Evolutionary conservation across 1,140 invertebrate genomes (phyloP), one percentile per base, ranked within the genome.

Genomic region (Chlorops oryzae): DNA sequence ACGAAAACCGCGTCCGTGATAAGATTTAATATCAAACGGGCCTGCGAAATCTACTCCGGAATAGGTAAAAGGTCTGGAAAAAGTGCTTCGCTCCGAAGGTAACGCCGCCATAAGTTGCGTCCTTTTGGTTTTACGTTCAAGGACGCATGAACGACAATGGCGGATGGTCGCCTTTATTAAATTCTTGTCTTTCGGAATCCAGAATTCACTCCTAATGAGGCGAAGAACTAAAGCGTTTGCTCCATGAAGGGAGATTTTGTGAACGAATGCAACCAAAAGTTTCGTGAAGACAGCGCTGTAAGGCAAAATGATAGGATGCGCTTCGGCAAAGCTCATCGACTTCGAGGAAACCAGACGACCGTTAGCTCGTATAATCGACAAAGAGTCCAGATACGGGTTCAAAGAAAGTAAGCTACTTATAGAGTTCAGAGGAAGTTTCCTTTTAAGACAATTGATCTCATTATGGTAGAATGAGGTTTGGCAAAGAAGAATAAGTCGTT

Each of bases 41-140:
- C 69, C 67, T 2, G 59, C 62, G 48, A 58, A 72, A 51, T 72
- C 68, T 10, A 71, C 51, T 9, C 57, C 56, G 10, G 51, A 35
- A n/a, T 40, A 22, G 7, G 40, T 46, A 51, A 72, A 73, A 7
- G 69, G 58, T 47, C 56, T 41, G 3, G 38, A 6, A 18, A 52
- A 45, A 20, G 22, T 52, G 2, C 70, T 52, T 45, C 70, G 13
- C 23, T 27, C 23, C 39, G 38, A 6, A 4, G 59, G 57, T 18
- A 56, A 25, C 23, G 37, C 28, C 4, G 49, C 47, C 59, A 57
- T 61, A 17, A 57, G 32, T 15, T 54, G 34, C 23, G 22, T 15
- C 15, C 39, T 28, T 15, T 22, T n/a, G 5, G 5, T 32, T 15
- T 37, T 47, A 23, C 24, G 34, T 9, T 47, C 22, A 3, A 32